These are phyloP conservation scores for Crotalus viridis DNA, from an alignment of 2,113 vertebrate species.

Conservation along the genomic window DNA sequence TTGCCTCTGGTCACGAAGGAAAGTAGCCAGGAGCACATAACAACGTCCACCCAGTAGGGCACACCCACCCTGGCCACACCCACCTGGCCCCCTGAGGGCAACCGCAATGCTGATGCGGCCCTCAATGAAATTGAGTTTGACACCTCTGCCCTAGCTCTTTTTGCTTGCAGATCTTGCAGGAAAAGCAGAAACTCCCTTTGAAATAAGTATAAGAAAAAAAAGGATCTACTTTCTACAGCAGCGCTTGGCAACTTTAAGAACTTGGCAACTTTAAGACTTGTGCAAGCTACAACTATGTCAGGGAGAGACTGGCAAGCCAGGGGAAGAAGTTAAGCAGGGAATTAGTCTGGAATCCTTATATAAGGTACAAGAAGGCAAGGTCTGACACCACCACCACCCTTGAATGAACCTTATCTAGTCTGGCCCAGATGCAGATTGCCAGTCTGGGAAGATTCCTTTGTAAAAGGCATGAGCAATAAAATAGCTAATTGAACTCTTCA, in stretches of 20 bases:
- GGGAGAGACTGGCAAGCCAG: background rate
- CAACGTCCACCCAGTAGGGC: no score
- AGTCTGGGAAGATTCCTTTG: background rate
- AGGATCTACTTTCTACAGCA: background rate
- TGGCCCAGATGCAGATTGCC: background rate
- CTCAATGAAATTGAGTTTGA: no score
- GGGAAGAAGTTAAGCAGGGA: background rate
- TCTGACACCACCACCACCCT: background rate
- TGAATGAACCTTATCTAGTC: background rate
- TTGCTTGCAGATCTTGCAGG: background rate
- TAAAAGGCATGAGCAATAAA: background rate
- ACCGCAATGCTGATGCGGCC: no score
- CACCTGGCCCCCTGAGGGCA: no score
- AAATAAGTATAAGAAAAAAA: background rate
- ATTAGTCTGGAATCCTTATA: background rate
- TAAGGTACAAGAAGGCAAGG: background rate
- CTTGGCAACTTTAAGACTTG: background rate
- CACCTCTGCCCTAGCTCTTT: background rate
- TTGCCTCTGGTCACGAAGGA: no score
- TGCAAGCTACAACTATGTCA: background rate
- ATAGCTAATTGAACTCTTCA: background rate
- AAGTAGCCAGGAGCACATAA: no score
- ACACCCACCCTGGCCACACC: no score
- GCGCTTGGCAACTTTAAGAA: background rate
- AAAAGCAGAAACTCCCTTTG: background rate